phyloP scores from a whole-genome alignment of 1,140 invertebrate genomes.

The Pseudomyrmex cubaensis region DNA sequence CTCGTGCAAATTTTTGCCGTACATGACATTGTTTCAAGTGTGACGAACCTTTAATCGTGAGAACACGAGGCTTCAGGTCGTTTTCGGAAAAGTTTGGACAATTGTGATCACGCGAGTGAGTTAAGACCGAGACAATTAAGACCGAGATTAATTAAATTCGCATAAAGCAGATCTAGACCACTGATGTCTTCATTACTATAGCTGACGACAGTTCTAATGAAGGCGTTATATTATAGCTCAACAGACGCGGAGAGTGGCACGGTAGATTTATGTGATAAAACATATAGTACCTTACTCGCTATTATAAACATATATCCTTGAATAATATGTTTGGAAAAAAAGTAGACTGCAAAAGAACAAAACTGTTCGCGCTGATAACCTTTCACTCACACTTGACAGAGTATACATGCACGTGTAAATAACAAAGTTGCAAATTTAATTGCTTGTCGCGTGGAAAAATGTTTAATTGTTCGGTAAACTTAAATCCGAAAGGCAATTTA shows the following conservation, averaged over 20 bases:
- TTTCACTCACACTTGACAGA: conserved; percentile 43
- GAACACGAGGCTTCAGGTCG: too few species aligned
- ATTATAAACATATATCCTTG: conserved; percentile 57
- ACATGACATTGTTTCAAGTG: neutral
- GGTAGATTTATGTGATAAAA: conserved; percentile 48
- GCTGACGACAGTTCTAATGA: conserved; percentile 38
- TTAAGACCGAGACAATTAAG: conserved; percentile 11
- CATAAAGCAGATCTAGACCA: conserved; percentile 21
- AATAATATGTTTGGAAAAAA: conserved; percentile 34
- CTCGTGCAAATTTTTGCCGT: neutral
- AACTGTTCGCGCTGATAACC: conserved; percentile 44
- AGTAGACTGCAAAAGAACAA: neutral
- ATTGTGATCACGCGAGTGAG: neutral
- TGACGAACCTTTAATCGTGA: neutral
- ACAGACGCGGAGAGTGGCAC: neutral
- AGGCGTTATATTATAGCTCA: conserved; percentile 32
- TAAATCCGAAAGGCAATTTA: conserved; percentile 23
- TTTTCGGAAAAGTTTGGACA: neutral
- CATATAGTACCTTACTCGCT: conserved; percentile 18
- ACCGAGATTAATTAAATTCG: conserved; percentile 6
- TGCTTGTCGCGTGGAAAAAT: neutral
- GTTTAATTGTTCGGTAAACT: conserved; percentile 3
- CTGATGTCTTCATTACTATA: conserved; percentile 32
- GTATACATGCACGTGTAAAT: neutral
- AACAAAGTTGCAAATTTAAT: conserved; percentile 2